phyloP scores from a whole-genome alignment of 2,113 vertebrate species.

The Australoheros scitulus region DNA sequence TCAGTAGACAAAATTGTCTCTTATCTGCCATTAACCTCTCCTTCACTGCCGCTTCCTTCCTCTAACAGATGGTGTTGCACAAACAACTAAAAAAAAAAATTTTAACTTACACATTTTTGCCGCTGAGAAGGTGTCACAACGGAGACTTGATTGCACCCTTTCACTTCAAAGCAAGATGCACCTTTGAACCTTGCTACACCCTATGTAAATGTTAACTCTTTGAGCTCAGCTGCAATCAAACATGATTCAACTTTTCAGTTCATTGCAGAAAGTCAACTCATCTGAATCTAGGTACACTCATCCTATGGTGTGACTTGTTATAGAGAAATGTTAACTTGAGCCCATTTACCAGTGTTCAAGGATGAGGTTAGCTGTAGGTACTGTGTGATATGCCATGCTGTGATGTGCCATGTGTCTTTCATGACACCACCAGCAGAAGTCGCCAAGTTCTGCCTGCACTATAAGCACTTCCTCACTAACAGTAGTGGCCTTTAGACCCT shows the following conservation, averaged over 20 bases:
- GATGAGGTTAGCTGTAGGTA: not conserved
- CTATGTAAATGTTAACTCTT: not conserved
- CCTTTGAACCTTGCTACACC: not conserved
- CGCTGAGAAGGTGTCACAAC: not conserved
- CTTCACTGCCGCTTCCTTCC: constrained; percentile 54
- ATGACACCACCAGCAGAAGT: not conserved
- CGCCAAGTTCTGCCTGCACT: not conserved
- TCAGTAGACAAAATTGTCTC: not conserved
- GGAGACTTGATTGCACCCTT: not conserved
- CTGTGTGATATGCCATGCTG: not conserved
- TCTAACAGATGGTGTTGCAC: constrained; percentile 38
- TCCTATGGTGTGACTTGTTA: not conserved
- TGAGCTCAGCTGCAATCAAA: not conserved
- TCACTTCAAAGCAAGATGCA: not conserved
- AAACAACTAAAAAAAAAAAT: not conserved
- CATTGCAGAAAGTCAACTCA: not conserved
- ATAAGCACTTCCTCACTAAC: not conserved
- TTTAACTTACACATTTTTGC: not conserved
- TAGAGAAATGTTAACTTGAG: not conserved
- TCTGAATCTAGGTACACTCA: not conserved
- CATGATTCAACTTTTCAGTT: not conserved
- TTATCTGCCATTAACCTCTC: constrained; percentile 27
- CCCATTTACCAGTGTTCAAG: not conserved
- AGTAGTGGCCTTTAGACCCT: not conserved
- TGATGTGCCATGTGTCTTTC: not conserved